Conservation (phyloP, 2,888 invertebrate species). For the Nomada ruficornis region DNA sequence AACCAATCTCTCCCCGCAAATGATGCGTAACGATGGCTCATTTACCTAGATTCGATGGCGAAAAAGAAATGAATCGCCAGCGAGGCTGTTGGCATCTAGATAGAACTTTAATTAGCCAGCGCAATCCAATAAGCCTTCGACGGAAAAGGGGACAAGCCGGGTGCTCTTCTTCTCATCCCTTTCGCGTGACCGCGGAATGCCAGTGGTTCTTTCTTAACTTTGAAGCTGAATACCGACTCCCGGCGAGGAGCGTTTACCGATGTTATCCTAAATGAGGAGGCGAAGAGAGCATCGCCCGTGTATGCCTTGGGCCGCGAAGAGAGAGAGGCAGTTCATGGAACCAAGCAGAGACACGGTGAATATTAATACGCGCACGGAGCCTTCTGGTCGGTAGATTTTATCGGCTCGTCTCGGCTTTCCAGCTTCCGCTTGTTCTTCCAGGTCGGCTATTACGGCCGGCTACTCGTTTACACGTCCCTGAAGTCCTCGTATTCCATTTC, state of each 20-base stretch:
- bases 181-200: conserved; percentile 34
- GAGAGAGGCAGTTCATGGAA: conserved; percentile 26
- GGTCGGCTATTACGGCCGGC: conserved; percentile 57
- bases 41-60: conserved; percentile 15
- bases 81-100: conserved; percentile 50
- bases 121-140: conserved; percentile 44
- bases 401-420: conserved; percentile 77
- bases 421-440: conserved; percentile 71
- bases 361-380: conserved; percentile 79
- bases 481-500: conserved; percentile 52
- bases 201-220: conserved; percentile 32
- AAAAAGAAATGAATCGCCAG: conserved; percentile 17
- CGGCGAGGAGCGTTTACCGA: conserved; percentile 61
- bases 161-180: not conserved
- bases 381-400: conserved; percentile 78
- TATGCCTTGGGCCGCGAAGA: conserved; percentile 14
- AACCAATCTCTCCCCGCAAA: not conserved
- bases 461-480: conserved; percentile 65
- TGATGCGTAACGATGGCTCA: conserved; percentile 1
- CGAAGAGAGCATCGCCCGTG: conserved; percentile 51
- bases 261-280: conserved; percentile 62
- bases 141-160: not conserved
- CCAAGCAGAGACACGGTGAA: conserved; percentile 74
- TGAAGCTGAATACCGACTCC: conserved; percentile 50
- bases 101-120: conserved; percentile 40